These are phyloP conservation scores for Urophycis tenuis DNA, from an alignment of 2,797 vertebrate genomes.

Conservation along the genomic window DNA sequence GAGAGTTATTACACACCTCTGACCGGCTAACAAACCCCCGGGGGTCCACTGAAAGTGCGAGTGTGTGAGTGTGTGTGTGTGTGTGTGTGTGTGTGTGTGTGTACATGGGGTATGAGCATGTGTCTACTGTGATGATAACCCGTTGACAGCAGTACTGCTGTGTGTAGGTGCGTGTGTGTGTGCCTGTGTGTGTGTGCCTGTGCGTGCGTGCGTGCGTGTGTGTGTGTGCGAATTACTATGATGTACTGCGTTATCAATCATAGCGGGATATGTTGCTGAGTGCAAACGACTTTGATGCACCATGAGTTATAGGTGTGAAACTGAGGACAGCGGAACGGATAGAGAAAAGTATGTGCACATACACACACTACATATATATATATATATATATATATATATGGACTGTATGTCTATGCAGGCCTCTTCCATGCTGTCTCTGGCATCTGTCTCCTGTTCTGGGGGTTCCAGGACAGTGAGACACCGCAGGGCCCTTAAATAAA, in stretches of 20 bases:
- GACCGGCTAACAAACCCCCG: conserved; percentile 18
- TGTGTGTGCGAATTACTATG: conserved; percentile 2
- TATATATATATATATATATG: neutral
- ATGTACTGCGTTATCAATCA: conserved; percentile 42
- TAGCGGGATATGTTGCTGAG: conserved; percentile 28
- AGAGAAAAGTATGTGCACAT: conserved; percentile 27
- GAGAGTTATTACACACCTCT: conserved; percentile 35
- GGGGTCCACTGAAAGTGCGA: conserved; percentile 19
- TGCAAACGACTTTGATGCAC: conserved; percentile 40
- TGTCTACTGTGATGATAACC: neutral
- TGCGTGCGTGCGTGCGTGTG: conserved; percentile 7
- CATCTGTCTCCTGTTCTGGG: neutral
- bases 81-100: conserved; percentile 12
- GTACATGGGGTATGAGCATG: neutral
- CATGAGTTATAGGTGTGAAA: conserved; percentile 29
- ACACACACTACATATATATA: conserved; percentile 6
- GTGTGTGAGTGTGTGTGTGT: conserved; percentile 13
- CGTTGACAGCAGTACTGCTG: neutral
- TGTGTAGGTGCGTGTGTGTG: conserved; percentile 12
- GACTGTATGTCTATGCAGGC: neutral
- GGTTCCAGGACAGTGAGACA: neutral
- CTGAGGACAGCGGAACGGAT: neutral
- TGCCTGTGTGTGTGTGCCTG: conserved; percentile 11
- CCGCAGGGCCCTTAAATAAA: neutral
- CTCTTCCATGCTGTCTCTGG: neutral